phyloP scores from a whole-genome alignment of 2,797 vertebrate species.

The Catharus ustulatus region DNA sequence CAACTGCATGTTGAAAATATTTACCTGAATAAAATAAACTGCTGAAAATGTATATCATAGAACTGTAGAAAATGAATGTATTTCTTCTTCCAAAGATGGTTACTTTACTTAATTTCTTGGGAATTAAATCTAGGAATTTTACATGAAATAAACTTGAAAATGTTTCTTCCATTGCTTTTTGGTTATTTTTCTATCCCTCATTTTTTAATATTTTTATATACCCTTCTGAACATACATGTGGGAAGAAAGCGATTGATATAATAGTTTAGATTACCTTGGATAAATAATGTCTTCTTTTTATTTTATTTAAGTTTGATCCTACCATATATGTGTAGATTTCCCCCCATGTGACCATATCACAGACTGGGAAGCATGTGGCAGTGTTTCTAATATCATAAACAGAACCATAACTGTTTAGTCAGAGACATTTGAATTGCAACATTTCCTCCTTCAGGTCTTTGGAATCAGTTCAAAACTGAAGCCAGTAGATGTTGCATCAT shows the following conservation, averaged over 20 bases:
- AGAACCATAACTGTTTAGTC: constrained; percentile 26
- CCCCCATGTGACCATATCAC: neutral
- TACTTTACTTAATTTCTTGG: neutral
- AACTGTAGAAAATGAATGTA: neutral
- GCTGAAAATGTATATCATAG: neutral
- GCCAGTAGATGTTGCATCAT: neutral
- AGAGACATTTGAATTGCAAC: constrained; percentile 1
- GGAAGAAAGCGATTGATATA: neutral
- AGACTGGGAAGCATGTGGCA: neutral
- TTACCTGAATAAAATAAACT: neutral
- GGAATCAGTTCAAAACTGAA: constrained; percentile 3
- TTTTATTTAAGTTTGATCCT: neutral
- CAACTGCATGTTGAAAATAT: neutral
- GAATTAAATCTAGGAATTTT: neutral
- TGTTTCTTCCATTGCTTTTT: neutral
- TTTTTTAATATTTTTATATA: neutral
- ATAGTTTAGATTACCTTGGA: neutral
- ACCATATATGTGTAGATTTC: neutral
- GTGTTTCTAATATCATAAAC: constrained; percentile 26
- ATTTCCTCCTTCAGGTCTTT: constrained; percentile 18
- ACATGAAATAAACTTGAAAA: neutral
- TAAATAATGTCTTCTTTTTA: neutral
- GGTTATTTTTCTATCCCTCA: neutral
- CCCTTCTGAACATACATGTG: neutral
- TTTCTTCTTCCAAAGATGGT: neutral